Evolutionary conservation across 2,113 vertebrate genomes (phyloP).

Genomic region (Emydura subglobosa): DNA sequence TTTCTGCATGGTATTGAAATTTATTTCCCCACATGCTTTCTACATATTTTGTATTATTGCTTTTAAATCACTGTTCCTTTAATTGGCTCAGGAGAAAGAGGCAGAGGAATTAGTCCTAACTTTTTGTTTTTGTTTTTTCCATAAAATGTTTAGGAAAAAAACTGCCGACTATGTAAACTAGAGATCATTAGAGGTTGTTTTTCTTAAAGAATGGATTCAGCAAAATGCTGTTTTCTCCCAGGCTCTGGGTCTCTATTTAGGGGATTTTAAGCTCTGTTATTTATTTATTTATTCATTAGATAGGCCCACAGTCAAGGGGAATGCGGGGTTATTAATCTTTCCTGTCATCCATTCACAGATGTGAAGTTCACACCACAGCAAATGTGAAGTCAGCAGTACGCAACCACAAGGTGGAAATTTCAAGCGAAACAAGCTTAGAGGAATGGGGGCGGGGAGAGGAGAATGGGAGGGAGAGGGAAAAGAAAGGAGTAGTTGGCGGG

Average conservation of each 20-base stretch:
- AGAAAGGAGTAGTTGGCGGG: background rate
- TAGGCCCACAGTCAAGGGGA: constrained; percentile 84
- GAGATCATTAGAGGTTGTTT: constrained; percentile 81
- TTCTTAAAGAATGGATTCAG: constrained; percentile 86
- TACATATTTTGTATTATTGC: background rate
- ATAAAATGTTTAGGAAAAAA: constrained; percentile 75
- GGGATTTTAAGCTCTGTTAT: constrained; percentile 76
- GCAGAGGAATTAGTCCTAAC: constrained; percentile 2
- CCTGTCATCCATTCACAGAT: constrained; percentile 98
- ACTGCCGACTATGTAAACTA: constrained; percentile 83
- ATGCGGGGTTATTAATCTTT: constrained; percentile 95
- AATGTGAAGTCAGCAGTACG: constrained; percentile 97
- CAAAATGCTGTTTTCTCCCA: constrained; percentile 91
- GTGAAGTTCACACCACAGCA: constrained; percentile 94
- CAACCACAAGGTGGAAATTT: constrained; percentile 88
- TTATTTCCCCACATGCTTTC: background rate
- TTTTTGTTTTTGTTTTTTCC: constrained; percentile 44
- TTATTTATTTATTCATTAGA: constrained; percentile 87
- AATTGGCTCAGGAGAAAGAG: constrained; percentile 43
- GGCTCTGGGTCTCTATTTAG: constrained; percentile 88
- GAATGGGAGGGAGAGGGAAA: background rate
- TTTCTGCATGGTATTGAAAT: background rate
- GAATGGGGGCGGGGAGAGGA: constrained; percentile 26
- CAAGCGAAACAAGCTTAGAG: constrained; percentile 80
- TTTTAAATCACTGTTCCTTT: constrained; percentile 28